These are phyloP conservation scores for Unio pictorum DNA, from an alignment of 2,888 invertebrate species.

Conservation along the genomic window DNA sequence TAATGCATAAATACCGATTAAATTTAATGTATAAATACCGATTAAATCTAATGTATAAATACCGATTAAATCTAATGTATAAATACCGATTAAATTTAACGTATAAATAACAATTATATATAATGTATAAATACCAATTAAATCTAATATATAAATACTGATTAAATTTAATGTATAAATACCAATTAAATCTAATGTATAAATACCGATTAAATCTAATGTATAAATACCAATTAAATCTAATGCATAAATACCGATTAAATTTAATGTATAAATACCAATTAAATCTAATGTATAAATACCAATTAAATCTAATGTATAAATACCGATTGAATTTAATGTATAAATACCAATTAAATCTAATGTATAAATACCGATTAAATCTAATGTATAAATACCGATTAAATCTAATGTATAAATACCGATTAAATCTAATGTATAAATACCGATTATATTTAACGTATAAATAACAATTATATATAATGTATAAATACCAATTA, in stretches of 20 bases:
- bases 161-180: constrained; percentile 14
- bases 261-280: constrained; percentile 16
- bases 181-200: constrained; percentile 26
- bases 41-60: constrained; percentile 14
- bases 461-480: constrained; percentile 28
- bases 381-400: constrained; percentile 18
- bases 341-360: constrained; percentile 29
- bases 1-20: constrained; percentile 30
- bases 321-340: constrained; percentile 28
- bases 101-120: constrained; percentile 28
- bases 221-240: constrained; percentile 30
- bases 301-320: constrained; percentile 26
- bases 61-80: constrained; percentile 27
- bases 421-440: constrained; percentile 26
- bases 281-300: constrained; percentile 13
- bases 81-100: constrained; percentile 29
- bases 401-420: constrained; percentile 14
- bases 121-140: too few species aligned
- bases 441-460: constrained; percentile 29
- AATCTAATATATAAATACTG: constrained; percentile 18
- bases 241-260: constrained; percentile 29
- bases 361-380: constrained; percentile 29
- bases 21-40: constrained; percentile 18
- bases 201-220: constrained; percentile 30
- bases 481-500: constrained; percentile 29